A percentile compares a stretch with the other conserved stretches of the same genome.
phyloP scores from a whole-genome alignment of 2,888 invertebrate genomes.

The Octonoba sinensis region DNA sequence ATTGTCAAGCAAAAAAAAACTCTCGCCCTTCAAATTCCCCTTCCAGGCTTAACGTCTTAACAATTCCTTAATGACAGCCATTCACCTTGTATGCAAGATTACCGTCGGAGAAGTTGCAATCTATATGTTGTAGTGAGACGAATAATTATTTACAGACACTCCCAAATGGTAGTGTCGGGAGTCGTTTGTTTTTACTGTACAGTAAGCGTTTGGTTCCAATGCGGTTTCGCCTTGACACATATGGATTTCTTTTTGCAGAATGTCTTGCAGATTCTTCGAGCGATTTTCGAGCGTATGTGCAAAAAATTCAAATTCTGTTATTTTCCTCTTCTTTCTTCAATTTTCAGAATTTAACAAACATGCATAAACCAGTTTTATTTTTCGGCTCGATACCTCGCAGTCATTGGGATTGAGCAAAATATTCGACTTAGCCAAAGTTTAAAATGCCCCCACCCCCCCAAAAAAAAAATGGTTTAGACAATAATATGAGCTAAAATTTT shows the following conservation, averaged over 20 bases:
- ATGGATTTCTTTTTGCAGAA: slow-evolving; percentile 22
- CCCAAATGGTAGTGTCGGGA: slow-evolving; percentile 50
- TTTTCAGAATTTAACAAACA: too few species aligned
- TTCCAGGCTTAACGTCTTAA: slow-evolving; percentile 33
- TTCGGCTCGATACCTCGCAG: too few species aligned
- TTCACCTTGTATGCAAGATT: slow-evolving; percentile 47
- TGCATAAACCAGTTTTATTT: too few species aligned
- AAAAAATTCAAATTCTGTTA: too few species aligned
- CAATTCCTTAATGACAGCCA: slow-evolving; percentile 49
- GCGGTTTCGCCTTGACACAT: slow-evolving; percentile 42
- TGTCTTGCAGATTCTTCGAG: slow-evolving; percentile 16
- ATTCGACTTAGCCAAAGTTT: too few species aligned
- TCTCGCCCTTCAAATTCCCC: slow-evolving; percentile 24
- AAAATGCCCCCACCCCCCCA: too few species aligned
- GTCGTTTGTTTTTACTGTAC: slow-evolving; percentile 15
- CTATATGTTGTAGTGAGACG: slow-evolving; percentile 45
- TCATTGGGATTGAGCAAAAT: too few species aligned
- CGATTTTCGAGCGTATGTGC: not conserved
- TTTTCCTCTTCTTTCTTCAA: too few species aligned
- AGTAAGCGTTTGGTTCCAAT: not conserved
- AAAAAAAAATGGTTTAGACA: too few species aligned
- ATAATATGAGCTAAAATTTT: too few species aligned
- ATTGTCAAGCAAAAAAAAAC: slow-evolving; percentile 36
- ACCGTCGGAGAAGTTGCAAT: slow-evolving; percentile 37
- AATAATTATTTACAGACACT: slow-evolving; percentile 38